A percentile compares a stretch with the other conserved stretches of the same genome.
These are phyloP conservation scores for Phycodurus eques DNA, from an alignment of 2,113 vertebrate genomes.

Conservation along the genomic window DNA sequence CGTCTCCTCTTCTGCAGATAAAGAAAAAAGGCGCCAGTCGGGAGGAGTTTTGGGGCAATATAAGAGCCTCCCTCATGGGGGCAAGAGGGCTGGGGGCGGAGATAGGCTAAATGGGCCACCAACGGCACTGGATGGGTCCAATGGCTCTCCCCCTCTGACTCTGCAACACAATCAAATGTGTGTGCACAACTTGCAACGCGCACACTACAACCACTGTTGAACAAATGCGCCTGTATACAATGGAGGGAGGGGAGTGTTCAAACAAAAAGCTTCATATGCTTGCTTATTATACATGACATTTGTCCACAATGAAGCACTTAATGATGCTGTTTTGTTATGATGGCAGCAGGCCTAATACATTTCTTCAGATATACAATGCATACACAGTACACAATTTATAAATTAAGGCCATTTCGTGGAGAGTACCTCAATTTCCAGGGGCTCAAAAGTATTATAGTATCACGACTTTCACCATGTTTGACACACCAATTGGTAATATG, in stretches of 20 bases:
- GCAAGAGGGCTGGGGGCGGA: conserved; percentile 64
- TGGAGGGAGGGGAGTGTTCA: not conserved
- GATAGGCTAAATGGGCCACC: conserved; percentile 72
- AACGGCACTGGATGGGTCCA: conserved; percentile 43
- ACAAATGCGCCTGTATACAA: not conserved
- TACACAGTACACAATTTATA: too few species aligned
- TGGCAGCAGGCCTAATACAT: too few species aligned
- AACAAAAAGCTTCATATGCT: not conserved
- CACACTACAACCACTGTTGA: not conserved
- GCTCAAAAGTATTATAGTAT: too few species aligned
- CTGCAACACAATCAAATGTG: not conserved
- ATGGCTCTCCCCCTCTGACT: not conserved
- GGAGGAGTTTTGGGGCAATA: conserved; percentile 71
- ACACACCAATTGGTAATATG: too few species aligned
- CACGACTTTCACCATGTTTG: too few species aligned
- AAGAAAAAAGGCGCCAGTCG: conserved; percentile 67
- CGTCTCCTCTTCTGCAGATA: conserved; percentile 60
- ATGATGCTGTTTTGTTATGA: too few species aligned
- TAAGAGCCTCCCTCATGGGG: conserved; percentile 73
- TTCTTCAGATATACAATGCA: too few species aligned
- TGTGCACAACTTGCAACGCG: not conserved
- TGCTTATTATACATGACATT: not conserved
- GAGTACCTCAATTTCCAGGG: too few species aligned
- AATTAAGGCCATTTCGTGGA: too few species aligned
- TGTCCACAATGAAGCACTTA: not conserved